Evolutionary conservation across 2,113 vertebrate species (phyloP).

Genomic region (Zosterops lateralis): DNA sequence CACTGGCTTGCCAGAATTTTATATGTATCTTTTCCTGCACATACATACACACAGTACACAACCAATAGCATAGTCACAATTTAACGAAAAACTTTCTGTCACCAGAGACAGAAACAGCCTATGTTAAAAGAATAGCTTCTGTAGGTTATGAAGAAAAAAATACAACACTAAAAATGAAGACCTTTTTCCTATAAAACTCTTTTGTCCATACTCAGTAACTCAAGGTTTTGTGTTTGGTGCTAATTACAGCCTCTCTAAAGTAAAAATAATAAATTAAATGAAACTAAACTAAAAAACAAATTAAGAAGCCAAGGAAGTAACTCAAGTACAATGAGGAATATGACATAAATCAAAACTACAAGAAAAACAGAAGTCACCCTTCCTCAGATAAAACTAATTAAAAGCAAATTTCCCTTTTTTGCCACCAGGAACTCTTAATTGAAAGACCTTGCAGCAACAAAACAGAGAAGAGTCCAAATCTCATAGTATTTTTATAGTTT

Average conservation of each 20-base stretch:
- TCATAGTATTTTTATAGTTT: not conserved
- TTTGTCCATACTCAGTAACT: not conserved
- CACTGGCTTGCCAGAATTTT: not conserved
- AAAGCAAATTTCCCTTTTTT: not conserved
- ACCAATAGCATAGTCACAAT: not conserved
- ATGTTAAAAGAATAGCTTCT: not conserved
- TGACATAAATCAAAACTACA: not conserved
- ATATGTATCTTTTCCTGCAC: not conserved
- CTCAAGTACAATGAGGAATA: not conserved
- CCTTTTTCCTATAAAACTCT: not conserved
- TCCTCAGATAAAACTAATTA: not conserved
- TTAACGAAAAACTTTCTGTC: not conserved
- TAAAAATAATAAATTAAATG: not conserved
- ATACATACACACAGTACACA: not conserved
- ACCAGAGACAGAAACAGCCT: not conserved
- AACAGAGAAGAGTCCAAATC: not conserved
- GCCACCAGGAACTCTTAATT: not conserved
- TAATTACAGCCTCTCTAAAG: not conserved
- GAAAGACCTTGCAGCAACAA: not conserved
- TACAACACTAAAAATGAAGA: not conserved
- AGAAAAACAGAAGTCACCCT: not conserved
- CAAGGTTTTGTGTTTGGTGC: not conserved
- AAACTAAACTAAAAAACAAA: not conserved
- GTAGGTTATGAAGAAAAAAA: not conserved
- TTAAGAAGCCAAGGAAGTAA: not conserved